Evolutionary conservation across 2,888 invertebrate genomes (phyloP).

Genomic region (Pammene fasciana): DNA sequence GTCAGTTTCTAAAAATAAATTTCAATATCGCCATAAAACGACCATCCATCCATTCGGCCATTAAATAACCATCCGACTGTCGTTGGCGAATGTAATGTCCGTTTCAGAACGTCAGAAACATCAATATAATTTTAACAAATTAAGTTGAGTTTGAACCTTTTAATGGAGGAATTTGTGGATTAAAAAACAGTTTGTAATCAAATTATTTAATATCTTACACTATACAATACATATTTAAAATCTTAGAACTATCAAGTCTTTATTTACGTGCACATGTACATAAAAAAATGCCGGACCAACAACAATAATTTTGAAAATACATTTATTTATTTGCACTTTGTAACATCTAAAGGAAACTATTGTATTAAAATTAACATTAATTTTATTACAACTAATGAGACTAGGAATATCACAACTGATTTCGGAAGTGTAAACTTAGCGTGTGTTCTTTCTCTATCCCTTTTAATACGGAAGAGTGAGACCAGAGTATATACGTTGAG

Average conservation of each 20-base stretch:
- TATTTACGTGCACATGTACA: conserved; percentile 64
- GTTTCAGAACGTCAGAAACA: too few species aligned
- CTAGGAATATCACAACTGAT: conserved; percentile 51
- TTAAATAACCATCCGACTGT: too few species aligned
- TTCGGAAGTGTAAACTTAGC: conserved; percentile 39
- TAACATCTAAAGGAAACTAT: conserved; percentile 27
- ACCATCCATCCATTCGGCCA: too few species aligned
- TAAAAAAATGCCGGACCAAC: conserved; percentile 42
- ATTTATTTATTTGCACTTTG: conserved; percentile 36
- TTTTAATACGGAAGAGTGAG: conserved; percentile 43
- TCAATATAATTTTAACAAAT: too few species aligned
- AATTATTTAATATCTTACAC: conserved; percentile 52
- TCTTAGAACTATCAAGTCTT: conserved; percentile 66
- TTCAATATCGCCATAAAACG: too few species aligned
- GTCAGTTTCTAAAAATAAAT: too few species aligned
- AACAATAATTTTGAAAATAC: conserved; percentile 37
- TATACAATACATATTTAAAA: conserved; percentile 46
- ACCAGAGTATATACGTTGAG: conserved; percentile 32
- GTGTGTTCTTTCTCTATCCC: conserved; percentile 33
- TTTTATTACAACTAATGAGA: conserved; percentile 45
- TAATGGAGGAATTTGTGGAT: background rate
- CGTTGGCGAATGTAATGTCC: too few species aligned
- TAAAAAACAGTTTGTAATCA: conserved; percentile 46
- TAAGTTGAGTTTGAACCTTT: too few species aligned
- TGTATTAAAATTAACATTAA: conserved; percentile 42